A percentile compares a stretch with the other conserved stretches of the same genome.
These are phyloP conservation scores for Oreochromis niloticus DNA, from an alignment of 2,113 vertebrate genomes.

Conservation along the genomic window DNA sequence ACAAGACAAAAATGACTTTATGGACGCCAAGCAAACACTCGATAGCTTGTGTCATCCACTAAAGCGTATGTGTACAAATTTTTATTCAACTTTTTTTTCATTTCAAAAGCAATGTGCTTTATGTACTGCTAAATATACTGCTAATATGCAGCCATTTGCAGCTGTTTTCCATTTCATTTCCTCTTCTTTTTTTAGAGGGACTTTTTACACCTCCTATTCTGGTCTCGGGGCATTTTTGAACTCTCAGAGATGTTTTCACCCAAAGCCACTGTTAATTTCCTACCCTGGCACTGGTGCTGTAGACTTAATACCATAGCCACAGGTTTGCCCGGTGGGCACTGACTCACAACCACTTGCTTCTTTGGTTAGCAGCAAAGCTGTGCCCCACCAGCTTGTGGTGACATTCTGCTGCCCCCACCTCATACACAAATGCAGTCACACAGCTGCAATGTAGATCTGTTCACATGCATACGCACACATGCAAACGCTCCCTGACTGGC, in stretches of 20 bases:
- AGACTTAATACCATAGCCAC: slow-evolving; percentile 44
- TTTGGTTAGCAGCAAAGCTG: slow-evolving; percentile 53
- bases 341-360: slow-evolving; percentile 68
- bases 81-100: not conserved
- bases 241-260: slow-evolving; percentile 52
- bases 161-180: slow-evolving; percentile 43
- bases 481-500: not conserved
- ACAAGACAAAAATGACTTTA: not conserved
- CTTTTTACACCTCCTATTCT: slow-evolving; percentile 52
- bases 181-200: slow-evolving; percentile 24
- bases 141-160: slow-evolving; percentile 1
- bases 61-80: not conserved
- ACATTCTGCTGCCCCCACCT: slow-evolving; percentile 46
- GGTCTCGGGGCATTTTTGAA: slow-evolving; percentile 46
- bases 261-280: slow-evolving; percentile 63
- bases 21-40: not conserved
- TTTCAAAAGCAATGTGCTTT: not conserved
- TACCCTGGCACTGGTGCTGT: slow-evolving; percentile 34
- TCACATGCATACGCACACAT: slow-evolving; percentile 11
- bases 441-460: not conserved
- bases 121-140: not conserved
- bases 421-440: slow-evolving; percentile 10
- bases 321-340: slow-evolving; percentile 57
- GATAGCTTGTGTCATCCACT: not conserved
- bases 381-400: slow-evolving; percentile 59